Percentiles rank a stretch among this genome's conserved stretches.
Conservation (phyloP, 2,797 vertebrate species). For the Malurus leucopterus region DNA sequence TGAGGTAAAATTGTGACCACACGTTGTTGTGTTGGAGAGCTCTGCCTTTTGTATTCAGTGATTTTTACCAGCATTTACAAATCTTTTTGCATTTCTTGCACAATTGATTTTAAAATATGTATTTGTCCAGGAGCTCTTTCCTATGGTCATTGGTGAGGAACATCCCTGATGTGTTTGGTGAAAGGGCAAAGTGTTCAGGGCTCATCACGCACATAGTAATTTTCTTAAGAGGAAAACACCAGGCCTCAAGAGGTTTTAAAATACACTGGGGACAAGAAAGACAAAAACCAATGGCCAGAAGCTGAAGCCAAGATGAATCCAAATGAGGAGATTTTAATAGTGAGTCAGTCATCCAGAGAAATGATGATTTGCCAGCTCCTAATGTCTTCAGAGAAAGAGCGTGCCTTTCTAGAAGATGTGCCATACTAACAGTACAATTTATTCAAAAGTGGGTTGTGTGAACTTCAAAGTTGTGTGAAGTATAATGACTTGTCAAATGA, state of each 20-base stretch:
- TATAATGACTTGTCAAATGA: background rate
- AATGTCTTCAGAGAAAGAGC: background rate
- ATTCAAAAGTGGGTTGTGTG: constrained; percentile 13
- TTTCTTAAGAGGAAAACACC: constrained; percentile 5
- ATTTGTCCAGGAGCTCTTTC: background rate
- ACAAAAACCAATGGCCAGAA: constrained; percentile 14
- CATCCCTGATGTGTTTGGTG: background rate
- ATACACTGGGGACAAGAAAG: background rate
- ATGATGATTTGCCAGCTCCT: background rate
- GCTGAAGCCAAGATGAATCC: constrained; percentile 40
- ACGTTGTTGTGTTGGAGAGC: accelerated
- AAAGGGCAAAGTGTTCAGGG: background rate
- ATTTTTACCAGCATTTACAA: background rate
- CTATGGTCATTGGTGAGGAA: background rate
- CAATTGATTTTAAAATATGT: background rate
- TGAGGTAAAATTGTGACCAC: background rate
- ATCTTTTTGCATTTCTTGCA: background rate
- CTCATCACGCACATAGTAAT: background rate
- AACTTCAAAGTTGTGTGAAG: background rate
- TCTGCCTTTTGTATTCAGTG: background rate
- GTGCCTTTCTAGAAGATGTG: background rate
- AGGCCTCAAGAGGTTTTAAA: background rate
- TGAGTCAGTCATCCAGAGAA: constrained; percentile 49
- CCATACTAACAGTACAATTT: background rate
- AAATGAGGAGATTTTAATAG: constrained; percentile 53